Percentiles rank a stretch among this genome's conserved stretches.
Conservation (phyloP, 2,888 invertebrate species). For the Sphecodes monilicornis region DNA sequence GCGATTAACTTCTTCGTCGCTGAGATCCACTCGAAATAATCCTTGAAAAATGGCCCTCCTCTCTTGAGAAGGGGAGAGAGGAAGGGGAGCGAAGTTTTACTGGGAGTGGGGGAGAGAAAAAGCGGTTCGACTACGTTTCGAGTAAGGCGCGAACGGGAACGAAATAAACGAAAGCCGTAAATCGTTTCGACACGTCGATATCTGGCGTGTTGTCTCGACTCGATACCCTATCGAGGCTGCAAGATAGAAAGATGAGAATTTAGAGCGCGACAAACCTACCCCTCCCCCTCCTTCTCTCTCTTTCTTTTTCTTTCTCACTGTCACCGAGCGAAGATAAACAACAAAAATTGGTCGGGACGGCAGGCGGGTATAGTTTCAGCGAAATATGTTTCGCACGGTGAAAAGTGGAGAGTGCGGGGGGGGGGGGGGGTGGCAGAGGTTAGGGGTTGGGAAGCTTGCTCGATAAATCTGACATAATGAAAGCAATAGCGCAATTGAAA, state of each 20-base stretch:
- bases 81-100: no score
- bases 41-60: constrained; percentile 25
- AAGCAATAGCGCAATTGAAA: constrained; percentile 16
- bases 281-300: not conserved
- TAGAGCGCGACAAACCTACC: constrained; percentile 58
- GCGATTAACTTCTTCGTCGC: constrained; percentile 8
- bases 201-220: constrained; percentile 66
- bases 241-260: constrained; percentile 70
- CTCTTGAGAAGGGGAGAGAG: not conserved
- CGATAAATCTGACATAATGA: constrained; percentile 23
- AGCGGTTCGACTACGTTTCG: constrained; percentile 25
- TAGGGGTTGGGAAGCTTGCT: not conserved
- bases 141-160: constrained; percentile 56
- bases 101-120: not conserved
- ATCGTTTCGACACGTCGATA: constrained; percentile 69
- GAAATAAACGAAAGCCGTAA: constrained; percentile 69
- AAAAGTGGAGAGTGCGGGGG: no score
- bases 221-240: constrained; percentile 68
- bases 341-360: constrained; percentile 38
- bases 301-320: not conserved
- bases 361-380: constrained; percentile 2
- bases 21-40: constrained; percentile 16
- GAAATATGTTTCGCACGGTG: constrained; percentile 31
- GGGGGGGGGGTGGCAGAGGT: not conserved
- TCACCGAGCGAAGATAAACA: constrained; percentile 39